Conservation (phyloP, 2,797 vertebrate species). For the Vipera latastei region DNA sequence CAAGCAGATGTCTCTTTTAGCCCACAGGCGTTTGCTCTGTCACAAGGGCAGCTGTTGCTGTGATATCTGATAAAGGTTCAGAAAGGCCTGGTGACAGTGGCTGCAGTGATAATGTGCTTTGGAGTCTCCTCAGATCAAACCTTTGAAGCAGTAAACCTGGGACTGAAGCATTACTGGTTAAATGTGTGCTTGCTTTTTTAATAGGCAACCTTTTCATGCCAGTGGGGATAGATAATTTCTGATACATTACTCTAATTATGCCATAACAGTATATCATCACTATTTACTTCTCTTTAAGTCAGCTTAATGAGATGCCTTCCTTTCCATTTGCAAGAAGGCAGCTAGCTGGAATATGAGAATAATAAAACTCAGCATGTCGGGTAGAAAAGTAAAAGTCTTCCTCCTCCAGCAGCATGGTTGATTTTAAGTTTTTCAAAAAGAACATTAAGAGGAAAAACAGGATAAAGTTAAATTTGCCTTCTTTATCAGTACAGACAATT, state of each 20-base stretch:
- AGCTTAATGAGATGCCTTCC: background rate
- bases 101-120: conserved; percentile 29
- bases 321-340: background rate
- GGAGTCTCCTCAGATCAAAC: conserved; percentile 26
- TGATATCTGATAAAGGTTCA: conserved; percentile 59
- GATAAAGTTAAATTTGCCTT: background rate
- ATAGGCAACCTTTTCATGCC: background rate
- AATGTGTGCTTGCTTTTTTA: conserved; percentile 25
- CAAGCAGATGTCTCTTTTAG: conserved; percentile 75
- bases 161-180: background rate
- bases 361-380: background rate
- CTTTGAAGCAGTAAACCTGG: conserved; percentile 2
- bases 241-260: conserved; percentile 1
- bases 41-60: conserved; percentile 68
- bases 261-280: background rate
- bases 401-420: background rate
- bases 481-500: background rate
- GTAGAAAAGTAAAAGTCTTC: background rate
- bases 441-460: background rate
- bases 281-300: conserved; percentile 28
- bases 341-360: background rate
- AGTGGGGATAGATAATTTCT: conserved; percentile 45
- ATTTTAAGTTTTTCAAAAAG: background rate
- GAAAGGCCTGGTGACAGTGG: conserved; percentile 5
- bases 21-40: conserved; percentile 27